Evolutionary conservation across 1,140 invertebrate species (phyloP), one percentile per base, ranked within the genome.

Genomic region (Ooceraea biroi): DNA sequence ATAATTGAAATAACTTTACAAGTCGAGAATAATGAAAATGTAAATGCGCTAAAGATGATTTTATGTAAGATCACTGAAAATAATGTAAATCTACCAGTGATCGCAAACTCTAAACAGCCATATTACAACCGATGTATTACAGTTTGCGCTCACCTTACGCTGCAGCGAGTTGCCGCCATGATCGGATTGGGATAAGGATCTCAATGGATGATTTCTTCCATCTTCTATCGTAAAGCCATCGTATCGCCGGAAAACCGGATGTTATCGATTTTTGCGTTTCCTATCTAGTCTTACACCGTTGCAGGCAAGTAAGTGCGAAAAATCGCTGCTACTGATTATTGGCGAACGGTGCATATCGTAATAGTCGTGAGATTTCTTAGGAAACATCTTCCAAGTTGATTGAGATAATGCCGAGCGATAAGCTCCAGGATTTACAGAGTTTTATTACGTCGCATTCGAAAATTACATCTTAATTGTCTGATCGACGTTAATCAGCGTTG

Each of bases 281-380:
- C 52, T 82, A 71, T 11, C 12, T n/a, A 73, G 68, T 41, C 30
- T 57, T 48, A 17, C 30, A 27, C 27, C 30, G 25, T 55, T 69
- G 17, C 63, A 22, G 12, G 22, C 36, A 10, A 44, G 52, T 46
- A 73, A 25, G 27, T 19, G 25, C 55, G 46, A 60, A 82, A 72
- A 73, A 73, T 72, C 25, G 41, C 57, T 76, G 44, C 65, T 25
- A 58, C 30, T 82, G 25, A 57, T 80, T 72, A 82, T 82, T 61
- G 44, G 12, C 22, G 27, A 63, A 60, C 41, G 30, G 8, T 25
- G 41, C 22, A 46, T 30, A 57, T 30, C 22, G 25, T 82, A 73
- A 82, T 46, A 22, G 7, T 60, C 3, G 68, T 58, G 52, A 60
- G 50, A 60, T 82, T 82, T 73, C 55, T 41, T 36, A 17, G 55